Conservation (phyloP, 2,888 invertebrate genomes). For the Lycaena phlaeas region DNA sequence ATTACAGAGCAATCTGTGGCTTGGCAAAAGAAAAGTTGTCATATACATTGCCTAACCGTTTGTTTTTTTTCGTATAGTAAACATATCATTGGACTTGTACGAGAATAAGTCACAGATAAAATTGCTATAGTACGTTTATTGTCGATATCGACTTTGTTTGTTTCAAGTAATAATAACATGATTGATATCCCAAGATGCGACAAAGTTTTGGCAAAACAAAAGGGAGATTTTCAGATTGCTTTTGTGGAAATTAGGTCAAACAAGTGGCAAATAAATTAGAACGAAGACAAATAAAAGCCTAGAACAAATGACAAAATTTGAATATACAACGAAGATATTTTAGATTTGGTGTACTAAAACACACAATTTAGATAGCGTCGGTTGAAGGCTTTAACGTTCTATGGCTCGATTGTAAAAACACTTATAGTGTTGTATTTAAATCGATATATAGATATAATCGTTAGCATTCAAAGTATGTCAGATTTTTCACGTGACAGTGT, state of each 20-base stretch:
- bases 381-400: background rate
- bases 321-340: background rate
- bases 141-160: no score
- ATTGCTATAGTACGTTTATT: no score
- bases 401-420: no score
- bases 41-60: no score
- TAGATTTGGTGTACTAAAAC: background rate
- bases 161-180: no score
- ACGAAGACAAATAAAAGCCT: background rate
- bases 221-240: background rate
- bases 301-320: background rate
- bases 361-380: background rate
- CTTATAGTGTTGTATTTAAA: no score
- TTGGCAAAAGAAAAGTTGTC: no score
- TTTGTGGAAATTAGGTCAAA: background rate
- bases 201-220: constrained; percentile 2
- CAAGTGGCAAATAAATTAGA: background rate
- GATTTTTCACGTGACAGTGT: constrained; percentile 3
- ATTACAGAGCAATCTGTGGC: background rate
- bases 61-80: no score
- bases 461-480: background rate
- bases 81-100: no score
- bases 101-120: no score
- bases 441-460: no score
- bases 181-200: no score